Base-by-base conservation (phyloP, 1,140 invertebrate genomes). In the Temnothorax curvispinosus region DNA sequence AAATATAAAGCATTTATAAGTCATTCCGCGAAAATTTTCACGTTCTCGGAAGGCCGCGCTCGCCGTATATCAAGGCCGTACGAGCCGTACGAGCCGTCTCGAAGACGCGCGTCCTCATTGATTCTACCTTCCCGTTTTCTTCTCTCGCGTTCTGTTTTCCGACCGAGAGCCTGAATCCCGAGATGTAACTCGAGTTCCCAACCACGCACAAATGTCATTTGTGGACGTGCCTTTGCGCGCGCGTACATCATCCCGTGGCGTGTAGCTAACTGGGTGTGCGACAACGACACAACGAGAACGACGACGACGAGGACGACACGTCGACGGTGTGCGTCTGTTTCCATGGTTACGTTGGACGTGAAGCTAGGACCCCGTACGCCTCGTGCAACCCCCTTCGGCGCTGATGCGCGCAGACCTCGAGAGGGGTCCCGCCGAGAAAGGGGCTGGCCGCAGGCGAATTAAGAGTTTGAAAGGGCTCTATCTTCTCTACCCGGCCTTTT, bases 401-500 rank as follows among this genome's bases (percentile, higher is more conserved):
- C 69, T 87, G 82, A 88, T 89, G 72, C 56, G 75, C 86, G 58
- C 47, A 47, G 76, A 62, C 85, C 77, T 88, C 86, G 90, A 85
- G 85, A 87, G 76, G 77, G 88, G 87, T 84, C 69, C 71, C 52
- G 65, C 32, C 85, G 72, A 91, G 86, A 84, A 89, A 87, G 85
- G 87, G 85, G 90, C 86, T 87, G 91, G 91, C 91, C 91, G 89
- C 90, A 84, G 92, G 92, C 92, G 91, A 93, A 92, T 93, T 93
- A 92, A 93, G 93, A 93, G 87, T 93, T 93, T 89, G 91, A 92
- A 93, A 93, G 87, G 87, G 88, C 90, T 78, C 85, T 80, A 74
- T 90, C 89, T 85, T 80, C 60, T 72, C 64, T 84, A 84, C 69
- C 32, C 41, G 56, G 44, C 54, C 69, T 64, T 71, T 72, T 72